These are phyloP conservation scores for Antennarius maculatus DNA, from an alignment of 2,797 vertebrate genomes.

Conservation along the genomic window DNA sequence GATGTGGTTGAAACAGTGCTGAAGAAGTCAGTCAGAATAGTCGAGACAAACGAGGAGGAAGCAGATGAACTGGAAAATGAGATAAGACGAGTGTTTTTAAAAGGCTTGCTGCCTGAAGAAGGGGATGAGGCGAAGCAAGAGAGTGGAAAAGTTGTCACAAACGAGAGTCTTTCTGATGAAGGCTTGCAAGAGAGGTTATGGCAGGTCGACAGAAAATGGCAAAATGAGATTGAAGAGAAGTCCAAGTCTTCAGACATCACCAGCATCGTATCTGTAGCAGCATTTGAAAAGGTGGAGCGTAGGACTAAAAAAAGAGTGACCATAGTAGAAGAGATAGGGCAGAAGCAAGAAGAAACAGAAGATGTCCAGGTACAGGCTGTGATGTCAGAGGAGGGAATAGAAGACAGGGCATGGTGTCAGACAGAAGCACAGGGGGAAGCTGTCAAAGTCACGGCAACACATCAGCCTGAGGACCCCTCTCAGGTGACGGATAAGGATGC, in stretches of 20 bases:
- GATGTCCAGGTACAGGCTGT: constrained; percentile 4
- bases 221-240: constrained; percentile 36
- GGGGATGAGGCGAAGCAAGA: constrained; percentile 17
- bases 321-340: constrained; percentile 37
- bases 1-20: constrained; percentile 14
- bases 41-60: constrained; percentile 22
- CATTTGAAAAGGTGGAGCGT: constrained; percentile 36
- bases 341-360: constrained; percentile 9
- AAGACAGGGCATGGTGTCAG: constrained; percentile 12
- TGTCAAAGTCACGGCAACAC: constrained; percentile 13
- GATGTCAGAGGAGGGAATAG: constrained; percentile 18
- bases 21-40: constrained; percentile 32
- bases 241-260: constrained; percentile 14
- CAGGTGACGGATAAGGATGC: constrained; percentile 50
- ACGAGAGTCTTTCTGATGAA: constrained; percentile 22
- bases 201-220: constrained; percentile 54
- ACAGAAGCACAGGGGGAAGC: constrained; percentile 22
- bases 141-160: constrained; percentile 10
- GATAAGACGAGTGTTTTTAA: constrained; percentile 75
- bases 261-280: constrained; percentile 10
- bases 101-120: constrained; percentile 65
- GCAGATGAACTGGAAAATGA: constrained; percentile 73
- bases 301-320: constrained; percentile 45
- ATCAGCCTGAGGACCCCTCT: constrained; percentile 6
- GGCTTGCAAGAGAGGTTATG: constrained; percentile 40